phyloP scores from a whole-genome alignment of 1,140 invertebrate species.

The Lethrus apterus region DNA sequence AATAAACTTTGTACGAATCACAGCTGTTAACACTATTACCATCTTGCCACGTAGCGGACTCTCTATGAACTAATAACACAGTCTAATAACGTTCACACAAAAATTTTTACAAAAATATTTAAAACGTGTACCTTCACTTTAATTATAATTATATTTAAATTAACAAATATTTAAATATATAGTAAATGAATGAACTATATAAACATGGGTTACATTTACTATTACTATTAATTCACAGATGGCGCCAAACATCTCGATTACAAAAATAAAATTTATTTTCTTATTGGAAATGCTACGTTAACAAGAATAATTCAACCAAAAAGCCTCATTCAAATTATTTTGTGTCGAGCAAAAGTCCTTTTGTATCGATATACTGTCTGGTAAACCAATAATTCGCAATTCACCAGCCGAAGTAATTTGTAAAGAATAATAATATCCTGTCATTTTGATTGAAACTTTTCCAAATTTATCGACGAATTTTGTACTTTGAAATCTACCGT shows the following conservation, averaged over 20 bases:
- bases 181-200: no score
- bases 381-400: conserved; percentile 45
- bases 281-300: conserved; percentile 9
- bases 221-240: no score
- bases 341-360: conserved; percentile 35
- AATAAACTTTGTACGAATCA: conserved; percentile 14
- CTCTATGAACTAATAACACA: background rate
- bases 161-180: no score
- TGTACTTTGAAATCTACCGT: conserved; percentile 37
- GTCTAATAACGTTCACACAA: no score
- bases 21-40: background rate
- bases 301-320: conserved; percentile 30
- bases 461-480: conserved; percentile 20
- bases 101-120: no score
- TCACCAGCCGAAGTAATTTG: conserved; percentile 47
- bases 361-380: conserved; percentile 31
- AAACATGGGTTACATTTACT: no score
- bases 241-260: no score
- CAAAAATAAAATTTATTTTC: background rate
- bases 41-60: background rate
- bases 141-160: no score
- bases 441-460: conserved; percentile 25
- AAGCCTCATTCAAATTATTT: conserved; percentile 32
- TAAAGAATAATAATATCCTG: conserved; percentile 42
- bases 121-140: no score